Evolutionary conservation across 2,113 vertebrate genomes (phyloP), one percentile per base, ranked within the genome.

Genomic region (Menidia beryllina): DNA sequence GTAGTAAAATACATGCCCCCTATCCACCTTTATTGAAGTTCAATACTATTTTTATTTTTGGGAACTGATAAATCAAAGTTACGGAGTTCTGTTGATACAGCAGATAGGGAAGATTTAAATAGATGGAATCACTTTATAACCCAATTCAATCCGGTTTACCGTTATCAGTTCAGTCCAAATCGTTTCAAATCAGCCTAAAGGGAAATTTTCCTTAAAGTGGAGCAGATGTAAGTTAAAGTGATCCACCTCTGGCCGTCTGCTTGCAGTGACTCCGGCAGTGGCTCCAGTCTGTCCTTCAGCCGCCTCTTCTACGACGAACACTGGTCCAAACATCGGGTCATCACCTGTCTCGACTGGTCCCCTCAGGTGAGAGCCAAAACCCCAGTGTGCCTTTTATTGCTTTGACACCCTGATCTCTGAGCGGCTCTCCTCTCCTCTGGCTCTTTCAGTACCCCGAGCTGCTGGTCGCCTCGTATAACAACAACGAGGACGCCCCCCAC

Each of bases 321-420:
- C 87, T 98, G 97, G 97, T 98, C 97, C 8, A 98, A 98, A 86
- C 97, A 98, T 75, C 95, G 98, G 9, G 97, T 99, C 0, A 95
- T 98, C 88, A 98, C 98, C 73, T 99, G 96, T 76, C 95, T 99
- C 66, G 97, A 98, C 81, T 98, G 97, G 98, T 98, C 96, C 67
- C 95, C 95, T 79, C 97, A 99, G 96, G 97, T 98, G 93, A 79
- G 74, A 24, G 49, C 62, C 14, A 39, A 67, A 36, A 19, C 20
- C 1, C n/a, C n/a, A n/a, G n/a, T n/a, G n/a, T 11, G 39, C 7
- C 15, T 51, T 19, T 19, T 41, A 4, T 24, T 36, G 1, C 14
- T 34, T 41, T 26, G 30, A 61, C 15, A n/a, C 41, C 7, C 21
- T 34, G 30, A 2, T 59, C 34, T 20, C 1, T 47, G 2, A 19